Percentiles rank a stretch among this genome's conserved stretches.
These are phyloP conservation scores for Drosophila jambulina DNA, from an alignment of 1,140 invertebrate genomes.

Conservation along the genomic window DNA sequence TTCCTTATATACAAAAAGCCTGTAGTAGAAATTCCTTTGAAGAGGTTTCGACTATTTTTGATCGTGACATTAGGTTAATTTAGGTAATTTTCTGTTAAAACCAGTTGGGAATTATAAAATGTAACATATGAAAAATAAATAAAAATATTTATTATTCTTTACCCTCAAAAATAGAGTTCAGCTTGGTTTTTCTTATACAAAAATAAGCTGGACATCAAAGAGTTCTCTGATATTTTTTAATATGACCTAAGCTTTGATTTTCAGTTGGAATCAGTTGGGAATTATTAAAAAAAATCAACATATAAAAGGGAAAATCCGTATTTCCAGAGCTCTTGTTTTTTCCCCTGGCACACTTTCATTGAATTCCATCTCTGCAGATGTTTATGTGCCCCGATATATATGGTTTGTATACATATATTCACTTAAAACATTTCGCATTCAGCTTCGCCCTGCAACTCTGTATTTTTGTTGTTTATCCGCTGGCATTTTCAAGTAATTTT, in stretches of 20 bases:
- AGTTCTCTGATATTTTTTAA: not conserved
- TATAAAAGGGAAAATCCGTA: too few relatives aligned
- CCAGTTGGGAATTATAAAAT: too few relatives aligned
- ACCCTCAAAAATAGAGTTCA: too few relatives aligned
- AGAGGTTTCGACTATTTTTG: too few relatives aligned
- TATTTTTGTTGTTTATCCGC: conserved; percentile 61
- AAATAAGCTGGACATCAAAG: too few relatives aligned
- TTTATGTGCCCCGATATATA: conserved; percentile 24
- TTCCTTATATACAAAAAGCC: too few relatives aligned
- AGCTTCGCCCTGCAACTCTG: not conserved
- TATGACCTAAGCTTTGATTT: not conserved
- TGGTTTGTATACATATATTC: conserved; percentile 43
- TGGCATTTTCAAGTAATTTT: conserved; percentile 81
- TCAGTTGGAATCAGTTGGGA: not conserved
- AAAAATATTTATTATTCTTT: too few relatives aligned
- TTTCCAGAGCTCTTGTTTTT: not conserved
- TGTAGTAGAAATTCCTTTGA: too few relatives aligned
- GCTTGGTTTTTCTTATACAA: too few relatives aligned
- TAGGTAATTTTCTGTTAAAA: too few relatives aligned
- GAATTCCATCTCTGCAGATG: conserved; percentile 6
- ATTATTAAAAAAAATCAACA: not conserved
- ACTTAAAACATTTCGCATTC: conserved; percentile 62
- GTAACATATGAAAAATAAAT: too few relatives aligned
- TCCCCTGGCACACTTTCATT: conserved; percentile 27
- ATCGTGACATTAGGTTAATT: too few relatives aligned